These are phyloP conservation scores for Passer montanus DNA, from an alignment of 2,113 vertebrate species.

Conservation along the genomic window DNA sequence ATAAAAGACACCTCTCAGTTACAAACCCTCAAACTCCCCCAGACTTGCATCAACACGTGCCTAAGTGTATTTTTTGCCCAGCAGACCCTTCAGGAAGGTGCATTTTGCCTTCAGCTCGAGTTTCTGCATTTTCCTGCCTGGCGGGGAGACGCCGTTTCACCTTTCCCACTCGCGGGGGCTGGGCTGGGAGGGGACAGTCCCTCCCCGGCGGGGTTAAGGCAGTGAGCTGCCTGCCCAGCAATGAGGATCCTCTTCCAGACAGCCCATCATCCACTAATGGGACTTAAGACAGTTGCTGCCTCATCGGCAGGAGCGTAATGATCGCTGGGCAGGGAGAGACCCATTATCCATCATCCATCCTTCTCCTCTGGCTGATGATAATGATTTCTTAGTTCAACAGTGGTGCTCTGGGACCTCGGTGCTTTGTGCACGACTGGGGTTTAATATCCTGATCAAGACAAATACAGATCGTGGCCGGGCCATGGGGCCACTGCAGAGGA, in stretches of 20 bases:
- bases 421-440: constrained; percentile 56
- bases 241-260: constrained; percentile 74
- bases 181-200: not conserved
- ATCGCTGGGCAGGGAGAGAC: constrained; percentile 73
- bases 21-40: not conserved
- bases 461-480: constrained; percentile 41
- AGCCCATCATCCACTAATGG: constrained; percentile 79
- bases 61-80: not conserved
- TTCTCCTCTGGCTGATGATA: constrained; percentile 70
- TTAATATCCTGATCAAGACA: constrained; percentile 70
- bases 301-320: constrained; percentile 73
- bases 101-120: not conserved
- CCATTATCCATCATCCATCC: constrained; percentile 77
- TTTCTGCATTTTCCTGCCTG: not conserved
- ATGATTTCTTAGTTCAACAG: constrained; percentile 74
- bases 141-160: rapidly evolving
- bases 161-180: not conserved
- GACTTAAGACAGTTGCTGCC: constrained; percentile 76
- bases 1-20: not conserved
- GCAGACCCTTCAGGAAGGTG: not conserved
- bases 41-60: not conserved
- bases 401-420: constrained; percentile 59
- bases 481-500: not conserved
- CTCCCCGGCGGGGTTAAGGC: constrained; percentile 42
- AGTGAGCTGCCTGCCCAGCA: not conserved